Percentiles rank a stretch among this genome's conserved stretches.
phyloP scores from a whole-genome alignment of 1,140 invertebrate genomes.

The Aporrectodea caliginosa region DNA sequence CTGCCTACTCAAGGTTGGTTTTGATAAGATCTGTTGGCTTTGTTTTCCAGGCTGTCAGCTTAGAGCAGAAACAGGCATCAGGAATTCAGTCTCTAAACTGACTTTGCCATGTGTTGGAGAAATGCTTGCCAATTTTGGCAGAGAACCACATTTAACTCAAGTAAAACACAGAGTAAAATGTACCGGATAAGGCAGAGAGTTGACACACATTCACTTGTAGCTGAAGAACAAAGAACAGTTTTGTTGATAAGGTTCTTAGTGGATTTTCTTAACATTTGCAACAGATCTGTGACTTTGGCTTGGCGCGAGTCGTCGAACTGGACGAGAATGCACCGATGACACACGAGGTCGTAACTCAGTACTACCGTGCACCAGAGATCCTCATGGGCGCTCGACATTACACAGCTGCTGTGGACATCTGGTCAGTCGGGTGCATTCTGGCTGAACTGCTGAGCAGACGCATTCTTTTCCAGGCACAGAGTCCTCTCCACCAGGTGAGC shows the following conservation, averaged over 20 bases:
- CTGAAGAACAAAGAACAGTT: too few relatives aligned
- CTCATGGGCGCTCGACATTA: slow-evolving; percentile 31
- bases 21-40: not conserved
- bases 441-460: slow-evolving; percentile 67
- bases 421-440: slow-evolving; percentile 35
- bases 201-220: too few relatives aligned
- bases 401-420: slow-evolving; percentile 28
- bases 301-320: slow-evolving; percentile 89
- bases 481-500: slow-evolving; percentile 82
- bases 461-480: slow-evolving; percentile 95
- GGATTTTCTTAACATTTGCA: too few relatives aligned
- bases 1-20: slow-evolving; percentile 84
- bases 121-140: too few relatives aligned
- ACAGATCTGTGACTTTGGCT: slow-evolving; percentile 97
- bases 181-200: too few relatives aligned
- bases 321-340: slow-evolving; percentile 90
- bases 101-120: too few relatives aligned
- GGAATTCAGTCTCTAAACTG: too few relatives aligned
- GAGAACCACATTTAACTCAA: too few relatives aligned
- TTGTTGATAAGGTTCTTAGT: too few relatives aligned
- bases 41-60: too few relatives aligned
- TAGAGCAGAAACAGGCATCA: too few relatives aligned
- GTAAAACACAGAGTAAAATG: too few relatives aligned
- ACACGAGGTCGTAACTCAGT: slow-evolving; percentile 86
- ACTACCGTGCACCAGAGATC: slow-evolving; percentile 55